Percentiles rank a stretch among this genome's conserved stretches.
Conservation (phyloP, 2,113 vertebrate genomes). For the Ariopsis seemanni region DNA sequence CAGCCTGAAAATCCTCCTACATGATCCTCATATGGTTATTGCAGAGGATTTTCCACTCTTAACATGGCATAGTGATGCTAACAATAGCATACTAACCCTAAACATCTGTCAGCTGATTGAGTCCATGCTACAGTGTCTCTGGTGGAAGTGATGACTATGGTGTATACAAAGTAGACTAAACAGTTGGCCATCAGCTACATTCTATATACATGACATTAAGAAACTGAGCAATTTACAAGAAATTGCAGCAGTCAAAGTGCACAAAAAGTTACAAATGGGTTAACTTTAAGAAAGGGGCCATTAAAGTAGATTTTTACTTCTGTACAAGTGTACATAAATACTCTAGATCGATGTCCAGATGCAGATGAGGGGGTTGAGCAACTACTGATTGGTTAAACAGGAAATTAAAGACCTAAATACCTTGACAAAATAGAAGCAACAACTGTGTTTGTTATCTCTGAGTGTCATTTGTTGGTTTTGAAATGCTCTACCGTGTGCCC, state of each 20-base stretch:
- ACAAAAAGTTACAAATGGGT: not conserved
- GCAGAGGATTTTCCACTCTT: constrained; percentile 13
- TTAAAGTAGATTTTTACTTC: not conserved
- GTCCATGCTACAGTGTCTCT: constrained; percentile 35
- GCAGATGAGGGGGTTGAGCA: not conserved
- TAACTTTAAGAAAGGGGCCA: not conserved
- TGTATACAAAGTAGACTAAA: constrained; percentile 27
- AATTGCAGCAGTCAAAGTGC: not conserved
- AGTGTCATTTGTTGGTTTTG: not conserved
- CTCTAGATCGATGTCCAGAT: not conserved
- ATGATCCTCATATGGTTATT: constrained; percentile 30
- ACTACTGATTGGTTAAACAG: not conserved
- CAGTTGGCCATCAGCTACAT: not conserved
- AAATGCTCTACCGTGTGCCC: not conserved
- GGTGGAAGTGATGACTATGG: constrained; percentile 28
- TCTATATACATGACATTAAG: not conserved
- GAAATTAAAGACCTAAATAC: not conserved
- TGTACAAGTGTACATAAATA: not conserved
- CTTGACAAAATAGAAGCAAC: not conserved
- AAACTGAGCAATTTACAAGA: constrained; percentile 4
- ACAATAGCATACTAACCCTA: constrained; percentile 38
- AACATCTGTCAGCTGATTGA: constrained; percentile 48
- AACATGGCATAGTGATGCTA: constrained; percentile 24
- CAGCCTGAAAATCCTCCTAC: not conserved
- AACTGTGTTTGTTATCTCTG: not conserved